A percentile compares a stretch with the other conserved stretches of the same genome.
These are phyloP conservation scores for Synergus gifuensis DNA, from an alignment of 2,888 invertebrate genomes.

Conservation along the genomic window DNA sequence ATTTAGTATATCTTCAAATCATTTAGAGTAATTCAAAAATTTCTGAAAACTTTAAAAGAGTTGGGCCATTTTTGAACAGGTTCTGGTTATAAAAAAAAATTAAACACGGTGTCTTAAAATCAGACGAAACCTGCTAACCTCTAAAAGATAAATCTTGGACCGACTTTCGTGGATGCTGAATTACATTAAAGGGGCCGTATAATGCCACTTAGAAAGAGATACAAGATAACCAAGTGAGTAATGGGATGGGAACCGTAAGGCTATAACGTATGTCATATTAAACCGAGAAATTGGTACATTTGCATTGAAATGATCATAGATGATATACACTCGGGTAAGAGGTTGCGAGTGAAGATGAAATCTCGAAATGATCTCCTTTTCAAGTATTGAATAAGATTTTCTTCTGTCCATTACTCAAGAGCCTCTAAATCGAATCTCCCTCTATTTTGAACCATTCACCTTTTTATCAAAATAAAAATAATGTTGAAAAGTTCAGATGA, in stretches of 20 bases:
- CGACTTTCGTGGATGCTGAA: neutral
- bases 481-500: neutral
- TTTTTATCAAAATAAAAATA: neutral
- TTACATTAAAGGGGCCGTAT: neutral
- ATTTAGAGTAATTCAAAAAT: no score
- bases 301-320: conserved; percentile 8
- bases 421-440: neutral
- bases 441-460: neutral
- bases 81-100: neutral
- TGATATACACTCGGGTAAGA: conserved; percentile 10
- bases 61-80: neutral
- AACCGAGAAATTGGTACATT: conserved; percentile 18
- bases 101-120: neutral
- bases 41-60: no score
- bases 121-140: neutral
- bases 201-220: neutral
- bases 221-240: neutral
- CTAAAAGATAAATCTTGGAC: neutral
- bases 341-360: neutral
- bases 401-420: neutral
- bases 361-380: conserved; percentile 1
- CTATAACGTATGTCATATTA: conserved; percentile 23
- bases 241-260: neutral
- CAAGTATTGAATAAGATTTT: neutral
- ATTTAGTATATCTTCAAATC: no score